Conservation (phyloP, 1,140 invertebrate species). For the Pseudomyrmex dendroicus region DNA sequence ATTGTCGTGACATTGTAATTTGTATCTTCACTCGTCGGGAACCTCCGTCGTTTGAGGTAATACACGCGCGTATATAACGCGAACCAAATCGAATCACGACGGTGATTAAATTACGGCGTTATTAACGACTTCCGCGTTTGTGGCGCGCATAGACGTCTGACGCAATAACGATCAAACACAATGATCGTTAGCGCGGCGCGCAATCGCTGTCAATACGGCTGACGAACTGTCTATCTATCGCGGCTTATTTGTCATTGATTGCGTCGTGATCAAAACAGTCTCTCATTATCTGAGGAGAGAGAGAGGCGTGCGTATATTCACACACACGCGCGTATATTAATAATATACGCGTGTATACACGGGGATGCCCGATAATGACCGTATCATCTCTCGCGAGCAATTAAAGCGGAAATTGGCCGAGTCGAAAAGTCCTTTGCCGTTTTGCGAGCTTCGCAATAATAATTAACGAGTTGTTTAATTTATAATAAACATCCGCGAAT, state of each 20-base stretch:
- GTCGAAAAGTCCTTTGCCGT: too few relatives aligned
- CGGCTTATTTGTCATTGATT: conserved; percentile 21
- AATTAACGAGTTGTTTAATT: too few relatives aligned
- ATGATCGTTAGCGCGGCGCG: conserved; percentile 1
- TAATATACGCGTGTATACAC: too few relatives aligned
- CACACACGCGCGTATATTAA: too few relatives aligned
- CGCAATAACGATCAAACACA: conserved; percentile 26
- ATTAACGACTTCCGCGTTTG: conserved; percentile 27
- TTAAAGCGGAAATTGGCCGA: too few relatives aligned
- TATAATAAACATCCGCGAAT: too few relatives aligned
- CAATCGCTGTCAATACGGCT: conserved; percentile 3
- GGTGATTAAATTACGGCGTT: conserved; percentile 36
- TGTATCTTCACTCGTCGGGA: background rate
- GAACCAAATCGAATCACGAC: conserved; percentile 14
- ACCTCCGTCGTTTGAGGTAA: background rate
- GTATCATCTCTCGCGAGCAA: too few relatives aligned
- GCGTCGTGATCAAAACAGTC: conserved; percentile 19
- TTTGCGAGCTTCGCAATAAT: too few relatives aligned
- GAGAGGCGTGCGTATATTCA: background rate
- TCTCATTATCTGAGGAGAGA: too few relatives aligned
- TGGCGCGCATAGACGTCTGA: conserved; percentile 2
- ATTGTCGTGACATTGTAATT: background rate
- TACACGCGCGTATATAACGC: background rate
- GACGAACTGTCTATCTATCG: background rate
- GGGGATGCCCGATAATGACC: too few relatives aligned